Percentiles rank a stretch among this genome's conserved stretches.
Evolutionary conservation across 2,797 vertebrate species (phyloP).

Genomic region (Gallinago solitaria): DNA sequence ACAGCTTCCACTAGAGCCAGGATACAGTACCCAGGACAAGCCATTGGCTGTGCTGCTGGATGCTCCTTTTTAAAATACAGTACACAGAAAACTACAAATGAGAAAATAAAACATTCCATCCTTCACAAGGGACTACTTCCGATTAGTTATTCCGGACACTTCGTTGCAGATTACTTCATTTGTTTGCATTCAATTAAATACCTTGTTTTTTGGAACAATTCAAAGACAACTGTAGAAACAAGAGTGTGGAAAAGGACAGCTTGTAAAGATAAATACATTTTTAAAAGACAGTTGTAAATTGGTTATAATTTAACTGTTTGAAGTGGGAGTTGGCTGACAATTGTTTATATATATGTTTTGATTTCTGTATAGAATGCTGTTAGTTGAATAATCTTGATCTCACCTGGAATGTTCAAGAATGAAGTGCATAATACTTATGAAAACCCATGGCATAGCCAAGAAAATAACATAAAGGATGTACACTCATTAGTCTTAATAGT

Average conservation of each 20-base stretch:
- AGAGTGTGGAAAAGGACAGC: not conserved
- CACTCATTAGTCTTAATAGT: conserved; percentile 18
- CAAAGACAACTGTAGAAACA: not conserved
- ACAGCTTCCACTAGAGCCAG: not conserved
- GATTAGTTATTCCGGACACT: not conserved
- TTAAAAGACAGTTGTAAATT: not conserved
- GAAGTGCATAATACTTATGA: not conserved
- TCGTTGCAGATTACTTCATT: not conserved
- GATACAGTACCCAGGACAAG: not conserved
- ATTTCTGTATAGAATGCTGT: not conserved
- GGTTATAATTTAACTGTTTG: not conserved
- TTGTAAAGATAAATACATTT: not conserved
- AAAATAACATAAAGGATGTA: conserved; percentile 4
- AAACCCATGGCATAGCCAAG: not conserved
- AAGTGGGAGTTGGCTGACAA: not conserved
- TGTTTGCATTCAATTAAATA: not conserved
- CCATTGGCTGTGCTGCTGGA: not conserved
- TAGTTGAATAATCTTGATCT: not conserved
- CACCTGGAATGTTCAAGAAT: not conserved
- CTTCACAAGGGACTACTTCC: not conserved
- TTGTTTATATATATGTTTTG: not conserved
- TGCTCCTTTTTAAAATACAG: not conserved
- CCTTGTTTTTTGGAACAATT: not conserved
- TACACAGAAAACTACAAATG: not conserved
- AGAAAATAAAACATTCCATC: not conserved